Base-by-base conservation (phyloP, 2,888 invertebrate genomes). In the Plutella xylostella region DNA sequence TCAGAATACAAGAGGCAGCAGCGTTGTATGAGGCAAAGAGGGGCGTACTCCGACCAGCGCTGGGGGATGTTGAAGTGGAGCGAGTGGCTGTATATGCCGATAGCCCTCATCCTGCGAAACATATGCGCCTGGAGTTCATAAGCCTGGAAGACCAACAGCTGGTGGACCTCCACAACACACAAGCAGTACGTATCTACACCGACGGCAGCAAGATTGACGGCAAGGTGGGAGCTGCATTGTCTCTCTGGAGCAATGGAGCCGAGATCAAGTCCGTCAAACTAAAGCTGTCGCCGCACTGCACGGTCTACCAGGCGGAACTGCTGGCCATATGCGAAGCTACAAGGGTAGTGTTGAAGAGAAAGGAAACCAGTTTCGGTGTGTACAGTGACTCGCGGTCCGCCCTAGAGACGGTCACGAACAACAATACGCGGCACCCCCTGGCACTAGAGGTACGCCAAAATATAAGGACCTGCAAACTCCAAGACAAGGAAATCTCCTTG, bases 301-400 rank as follows among this genome's bases (percentile, higher is more conserved):
- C 46, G 2, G 42, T 46, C 3, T 46, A 37, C 22, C 46, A 46
- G 33, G 42, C 46, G 15, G 46, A 47, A 28, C n/a, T 47, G 18
- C 20, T 25, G 17, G 46, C 46, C 2, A 15, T 47, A 3, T 15
- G 5, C 2, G 19, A 28, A n/a, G 46, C 46, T 6, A 11, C 17
- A 18, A 14, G 31, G 15, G 5, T 18, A 15, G 18, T 19, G 1
- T n/a, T 22, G 14, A 19, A 28, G 6, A 19, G 35, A 4, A 11
- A 34, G 5, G 34, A 12, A 3, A 3, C 2, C 19, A 30, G 9
- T 2, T 11, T 33, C 43, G 17, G 18, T n/a, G 40, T 47, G 12
- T 35, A 37, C 7, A 47, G 40, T 15, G 43, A 47, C 43, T 47
- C 46, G 3, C 20, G 40, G n/a, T 47, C 46, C 2, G n/a, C 46